phyloP scores from a whole-genome alignment of 2,888 invertebrate species.

The Tipula lateralis region DNA sequence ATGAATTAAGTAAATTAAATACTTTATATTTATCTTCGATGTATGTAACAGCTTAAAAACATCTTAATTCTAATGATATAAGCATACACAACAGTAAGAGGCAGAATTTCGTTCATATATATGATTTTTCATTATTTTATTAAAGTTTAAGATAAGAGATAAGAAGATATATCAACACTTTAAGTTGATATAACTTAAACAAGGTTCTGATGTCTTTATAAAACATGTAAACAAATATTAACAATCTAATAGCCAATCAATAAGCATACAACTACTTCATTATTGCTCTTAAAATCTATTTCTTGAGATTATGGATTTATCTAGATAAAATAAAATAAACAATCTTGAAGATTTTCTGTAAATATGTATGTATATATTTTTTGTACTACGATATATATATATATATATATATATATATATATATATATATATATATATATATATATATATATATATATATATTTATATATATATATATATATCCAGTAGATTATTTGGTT shows the following conservation, averaged over 20 bases:
- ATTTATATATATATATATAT: neutral
- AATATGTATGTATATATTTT: neutral
- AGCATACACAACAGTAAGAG: neutral
- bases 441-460: too few species aligned
- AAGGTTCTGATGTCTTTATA: neutral
- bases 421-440: neutral
- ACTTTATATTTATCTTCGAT: neutral
- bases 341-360: neutral
- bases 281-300: neutral
- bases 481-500: neutral
- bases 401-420: neutral
- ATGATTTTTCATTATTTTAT: neutral
- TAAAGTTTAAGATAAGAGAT: neutral
- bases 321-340: neutral
- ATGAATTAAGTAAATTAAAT: neutral
- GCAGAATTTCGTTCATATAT: neutral
- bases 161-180: neutral
- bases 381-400: neutral
- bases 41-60: neutral
- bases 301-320: constrained; percentile 1
- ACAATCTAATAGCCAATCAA: neutral
- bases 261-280: neutral
- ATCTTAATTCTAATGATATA: neutral
- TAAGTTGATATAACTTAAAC: neutral
- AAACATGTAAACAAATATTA: neutral